Percentiles rank a stretch among this genome's conserved stretches.
Evolutionary conservation across 2,113 vertebrate species (phyloP).

Genomic region (Grammomys dolichurus): DNA sequence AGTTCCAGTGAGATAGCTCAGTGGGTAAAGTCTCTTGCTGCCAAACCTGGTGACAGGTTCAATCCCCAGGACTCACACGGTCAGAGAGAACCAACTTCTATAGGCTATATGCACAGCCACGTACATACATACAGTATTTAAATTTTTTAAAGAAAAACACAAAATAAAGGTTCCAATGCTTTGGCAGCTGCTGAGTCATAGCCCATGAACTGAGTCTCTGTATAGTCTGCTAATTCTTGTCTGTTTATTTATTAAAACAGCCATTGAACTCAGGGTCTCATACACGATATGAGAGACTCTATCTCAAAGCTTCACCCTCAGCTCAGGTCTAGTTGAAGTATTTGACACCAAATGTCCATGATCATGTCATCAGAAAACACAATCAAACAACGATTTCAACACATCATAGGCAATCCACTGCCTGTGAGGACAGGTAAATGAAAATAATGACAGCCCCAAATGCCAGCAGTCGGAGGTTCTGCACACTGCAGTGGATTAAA

Average conservation of each 20-base stretch:
- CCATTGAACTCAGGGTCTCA: background rate
- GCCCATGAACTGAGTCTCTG: background rate
- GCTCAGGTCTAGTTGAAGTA: background rate
- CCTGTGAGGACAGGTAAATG: background rate
- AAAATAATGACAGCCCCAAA: too few species aligned
- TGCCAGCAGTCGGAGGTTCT: fast-evolving
- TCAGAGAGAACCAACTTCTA: background rate
- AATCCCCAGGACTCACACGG: background rate
- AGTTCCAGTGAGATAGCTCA: background rate
- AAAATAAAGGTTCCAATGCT: background rate
- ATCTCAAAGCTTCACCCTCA: background rate
- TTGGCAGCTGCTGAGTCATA: background rate
- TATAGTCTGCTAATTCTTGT: background rate
- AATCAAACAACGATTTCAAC: background rate
- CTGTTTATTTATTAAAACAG: background rate
- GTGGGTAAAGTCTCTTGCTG: background rate
- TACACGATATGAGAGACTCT: background rate
- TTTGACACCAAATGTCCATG: background rate
- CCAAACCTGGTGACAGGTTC: background rate
- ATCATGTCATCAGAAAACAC: background rate
- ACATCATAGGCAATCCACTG: background rate
- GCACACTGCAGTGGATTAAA: fast-evolving
- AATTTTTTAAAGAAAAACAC: background rate
- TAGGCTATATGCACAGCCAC: background rate
- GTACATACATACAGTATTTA: background rate